These are phyloP conservation scores for Nudaria mundana DNA, from an alignment of 2,888 invertebrate genomes.

Conservation along the genomic window DNA sequence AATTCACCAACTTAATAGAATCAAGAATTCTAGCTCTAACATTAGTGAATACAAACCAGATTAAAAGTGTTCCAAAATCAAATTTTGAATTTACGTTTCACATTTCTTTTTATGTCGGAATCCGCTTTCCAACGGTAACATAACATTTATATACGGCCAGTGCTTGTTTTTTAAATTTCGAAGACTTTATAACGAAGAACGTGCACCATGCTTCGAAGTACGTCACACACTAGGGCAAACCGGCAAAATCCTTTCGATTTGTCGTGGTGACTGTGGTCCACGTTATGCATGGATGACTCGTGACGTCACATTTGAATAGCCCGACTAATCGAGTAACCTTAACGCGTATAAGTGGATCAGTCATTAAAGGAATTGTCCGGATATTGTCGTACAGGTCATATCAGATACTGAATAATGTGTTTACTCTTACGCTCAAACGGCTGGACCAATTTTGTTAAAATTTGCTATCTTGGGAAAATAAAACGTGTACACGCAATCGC, in stretches of 20 bases:
- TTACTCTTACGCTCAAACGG: neutral
- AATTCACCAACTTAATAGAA: constrained; percentile 42
- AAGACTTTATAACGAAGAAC: constrained; percentile 8
- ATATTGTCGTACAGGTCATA: constrained; percentile 15
- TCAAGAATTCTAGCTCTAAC: constrained; percentile 10
- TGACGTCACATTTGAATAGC: constrained; percentile 29
- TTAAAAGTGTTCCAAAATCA: neutral
- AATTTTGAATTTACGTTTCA: neutral
- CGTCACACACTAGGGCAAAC: constrained; percentile 36
- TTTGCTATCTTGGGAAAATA: neutral
- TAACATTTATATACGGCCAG: neutral
- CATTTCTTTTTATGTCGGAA: constrained; percentile 3
- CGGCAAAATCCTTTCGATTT: constrained; percentile 24
- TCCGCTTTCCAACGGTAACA: neutral
- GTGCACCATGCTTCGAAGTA: constrained; percentile 31
- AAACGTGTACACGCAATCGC: neutral
- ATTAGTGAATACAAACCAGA: constrained; percentile 22
- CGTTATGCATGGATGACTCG: constrained; percentile 35
- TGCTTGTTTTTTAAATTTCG: neutral
- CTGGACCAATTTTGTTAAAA: neutral
- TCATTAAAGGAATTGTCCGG: constrained; percentile 12
- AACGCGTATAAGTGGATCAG: constrained; percentile 14
- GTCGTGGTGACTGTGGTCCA: constrained; percentile 23
- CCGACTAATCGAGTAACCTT: constrained; percentile 16
- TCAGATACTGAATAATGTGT: too few relatives aligned